Base-by-base conservation (phyloP, 2,113 vertebrate species). In the Rhinoptilus africanus region DNA sequence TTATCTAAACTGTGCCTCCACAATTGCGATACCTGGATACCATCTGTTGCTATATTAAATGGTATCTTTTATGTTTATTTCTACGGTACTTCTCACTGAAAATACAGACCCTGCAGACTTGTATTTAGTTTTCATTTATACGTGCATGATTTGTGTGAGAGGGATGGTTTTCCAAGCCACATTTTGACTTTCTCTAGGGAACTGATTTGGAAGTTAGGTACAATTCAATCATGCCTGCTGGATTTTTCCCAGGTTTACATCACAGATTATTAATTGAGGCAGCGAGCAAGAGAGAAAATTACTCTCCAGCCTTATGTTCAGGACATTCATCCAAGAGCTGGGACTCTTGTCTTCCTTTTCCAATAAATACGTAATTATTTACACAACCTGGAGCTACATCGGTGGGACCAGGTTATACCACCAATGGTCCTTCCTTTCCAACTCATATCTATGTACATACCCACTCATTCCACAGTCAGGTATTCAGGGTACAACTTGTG, bases 251-350 rank as follows among this genome's bases (percentile, higher is more conserved):
- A 92, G 48, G 3, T 82, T 94, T 75, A 68, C 19, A 79, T 85
- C 77, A 87, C 66, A 2, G 2, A 23, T 91, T 85, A 82, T 81
- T 95, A 92, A 96, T 57, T 68, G 64, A 82, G 62, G 79, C 47
- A 89, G 77, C 89, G 32, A 84, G 10, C 27, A 34, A 75, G 76
- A 84, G 41, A 93, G 83, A 81, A 86, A 89, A 89, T 87, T n/a
- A 56, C 68, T 81, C 73, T 96, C 56, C 47, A 81, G 76, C 89
- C 93, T 85, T 71, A 71, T 95, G 91, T 78, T 91, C 64, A 81
- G 79, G 60, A 84, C 72, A 71, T 63, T 81, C 54, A 59, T 89
- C 35, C 37, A 57, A 74, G 71, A 92, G 28, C 83, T 81, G 89
- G 37, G 47, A 67, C 37, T 77, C 63, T 18, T 63, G 60, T 23